Base-by-base conservation (phyloP, 2,888 invertebrate species). In the Leucophora obtusa region DNA sequence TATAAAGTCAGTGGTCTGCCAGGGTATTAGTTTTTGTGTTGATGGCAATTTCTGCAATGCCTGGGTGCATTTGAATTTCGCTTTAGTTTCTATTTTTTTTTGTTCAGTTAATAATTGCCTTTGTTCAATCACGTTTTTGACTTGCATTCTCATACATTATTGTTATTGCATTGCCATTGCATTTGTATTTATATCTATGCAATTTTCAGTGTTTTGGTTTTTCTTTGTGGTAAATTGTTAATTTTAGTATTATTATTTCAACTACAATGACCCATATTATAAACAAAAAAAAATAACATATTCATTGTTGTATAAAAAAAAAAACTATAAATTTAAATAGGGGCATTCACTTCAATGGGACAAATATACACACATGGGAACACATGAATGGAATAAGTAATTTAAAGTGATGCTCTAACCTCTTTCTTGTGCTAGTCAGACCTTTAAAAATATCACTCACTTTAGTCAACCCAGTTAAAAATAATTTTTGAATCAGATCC, bases 91-190 rank as follows among this genome's bases (percentile, higher is more conserved):
- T 2, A 7, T 38, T 38, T 38, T 9, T 38, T 11, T 38, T 38
- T 63, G 63, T 53, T 51, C 43, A 2, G 21, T 69, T 75, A 53
- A 72, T 69, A 80, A 80, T 80, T 80, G 72, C 76, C 69, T 65
- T 81, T 77, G 76, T 77, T 81, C 73, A 81, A 77, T 81, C 81
- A 81, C 81, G 81, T 77, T 81, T 81, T 81, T 66, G 69, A 73
- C 73, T 81, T 63, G 56, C 65, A 70, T 81, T 81, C 69, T 81
- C 58, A 65, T 65, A 70, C 59, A 72, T 76, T 58, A 63, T 10
- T 56, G 58, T 69, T 54, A 50, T 65, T 76, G 74, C 56, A 1
- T 11, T 47, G 43, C 28, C 43, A 47, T 47, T 47, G 43, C 14
- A 47, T n/a, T 47, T 14, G n/a, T n/a, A 47, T 28, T 38, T 38